Base-by-base conservation (phyloP, 2,888 invertebrate species). In the Eupsilia transversa region DNA sequence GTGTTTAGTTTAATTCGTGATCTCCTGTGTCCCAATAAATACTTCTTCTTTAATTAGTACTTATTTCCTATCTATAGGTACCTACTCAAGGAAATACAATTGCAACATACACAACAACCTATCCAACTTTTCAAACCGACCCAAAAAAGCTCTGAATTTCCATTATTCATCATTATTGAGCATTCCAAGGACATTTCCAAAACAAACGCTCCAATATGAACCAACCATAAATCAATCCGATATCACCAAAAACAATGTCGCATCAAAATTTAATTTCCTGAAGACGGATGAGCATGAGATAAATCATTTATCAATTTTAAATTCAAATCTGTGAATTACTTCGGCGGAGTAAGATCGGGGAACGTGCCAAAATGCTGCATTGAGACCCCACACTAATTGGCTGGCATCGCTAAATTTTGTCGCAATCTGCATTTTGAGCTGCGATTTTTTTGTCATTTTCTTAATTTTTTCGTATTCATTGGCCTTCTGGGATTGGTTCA, bases 261-360 rank as follows among this genome's bases (percentile, higher is more conserved):
- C 43, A 72, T 63, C 56, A 38, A 57, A 87, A 87, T 84, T 73
- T 76, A 86, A 87, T 86, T 87, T 87, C 77, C 75, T 79, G 70
- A 65, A 86, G 84, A 87, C 41, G 74, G 74, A 77, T 57, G 74
- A 73, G 35, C 33, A 3, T 54, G 49, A 76, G 64, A 84, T 87
- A 87, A 87, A 86, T 79, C 86, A 87, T 87, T 86, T 79, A 81
- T 81, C 79, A 86, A 86, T 86, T 87, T 86, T 66, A 84, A 87
- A 87, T 86, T 75, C 81, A 86, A 87, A 86, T 86, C 71, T 68
- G 41, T 63, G 80, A 87, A 80, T 84, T 79, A 74, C 80, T 86
- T 72, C 43, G 54, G 68, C 57, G 46, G 57, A 54, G 67, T 66
- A 77, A 61, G 71, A 81, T 59, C 61, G 57, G 61, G 65, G 66